Evolutionary conservation across 2,797 vertebrate species (phyloP), one percentile per base, ranked within the genome.

Genomic region (Poecilia gillii): DNA sequence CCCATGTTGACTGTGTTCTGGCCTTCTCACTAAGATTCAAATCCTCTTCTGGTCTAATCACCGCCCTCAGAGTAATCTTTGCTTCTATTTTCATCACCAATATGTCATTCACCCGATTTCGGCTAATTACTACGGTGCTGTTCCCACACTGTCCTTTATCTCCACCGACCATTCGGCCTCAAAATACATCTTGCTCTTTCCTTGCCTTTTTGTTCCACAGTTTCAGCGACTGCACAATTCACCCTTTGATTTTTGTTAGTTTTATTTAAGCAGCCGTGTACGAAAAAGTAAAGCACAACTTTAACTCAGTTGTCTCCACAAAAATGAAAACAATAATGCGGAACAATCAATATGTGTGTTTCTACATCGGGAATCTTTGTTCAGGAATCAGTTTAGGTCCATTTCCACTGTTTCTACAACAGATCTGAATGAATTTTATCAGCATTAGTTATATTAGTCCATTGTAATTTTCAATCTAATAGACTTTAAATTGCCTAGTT

Each of bases 101-200:
- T 70, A 81, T 91, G 90, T 88, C 91, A 90, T 62, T 92, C 86
- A 85, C 46, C 81, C 74, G 55, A 14, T 13, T 45, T 75, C 71
- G n/a, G 73, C 77, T 88, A 77, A 88, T 88, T 85, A 86, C 62
- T 80, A 62, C 79, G 75, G 77, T 79, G 81, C 28, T n/a, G 25
- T 31, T 59, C 76, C 76, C 55, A 72, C 47, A 71, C 75, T 72
- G 31, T 74, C 59, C 76, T 71, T 25, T 72, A 72, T 83, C 77
- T 85, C 59, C 75, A 74, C 59, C 23, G n/a, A 75, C 59, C 57
- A 80, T 72, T 79, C 64, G 75, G 75, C 46, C 64, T n/a, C 1
- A 59, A 81, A 87, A 64, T 62, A 73, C 81, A 49, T 59, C 31
- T 6, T 41, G n/a, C 77, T 73, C 53, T 7, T 43, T 83, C 73